Evolutionary conservation across 1,140 invertebrate species (phyloP).

Genomic region (Aradophagus sp.): DNA sequence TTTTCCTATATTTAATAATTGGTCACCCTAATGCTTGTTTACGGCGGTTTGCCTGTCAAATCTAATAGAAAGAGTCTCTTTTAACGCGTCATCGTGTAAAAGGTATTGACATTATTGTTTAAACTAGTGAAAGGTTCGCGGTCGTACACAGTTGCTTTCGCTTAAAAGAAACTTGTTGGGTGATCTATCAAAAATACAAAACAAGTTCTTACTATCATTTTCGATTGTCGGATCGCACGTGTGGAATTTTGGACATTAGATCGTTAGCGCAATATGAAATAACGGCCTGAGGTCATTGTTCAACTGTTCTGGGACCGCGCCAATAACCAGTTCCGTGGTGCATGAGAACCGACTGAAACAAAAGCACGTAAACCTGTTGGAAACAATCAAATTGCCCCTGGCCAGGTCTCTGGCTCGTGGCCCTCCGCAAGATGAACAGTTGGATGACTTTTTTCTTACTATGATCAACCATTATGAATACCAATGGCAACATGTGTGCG

Average conservation of each 20-base stretch:
- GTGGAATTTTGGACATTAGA: constrained; percentile 56
- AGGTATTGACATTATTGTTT: background rate
- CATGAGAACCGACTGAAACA: constrained; percentile 73
- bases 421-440: constrained; percentile 70
- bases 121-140: constrained; percentile 1
- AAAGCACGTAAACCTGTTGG: constrained; percentile 72
- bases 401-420: constrained; percentile 60
- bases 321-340: constrained; percentile 70
- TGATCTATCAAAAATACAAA: constrained; percentile 35
- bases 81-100: too few relatives aligned
- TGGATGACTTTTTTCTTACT: constrained; percentile 71
- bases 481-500: constrained; percentile 69
- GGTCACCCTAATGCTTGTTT: too few relatives aligned
- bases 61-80: too few relatives aligned
- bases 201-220: constrained; percentile 49
- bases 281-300: constrained; percentile 72
- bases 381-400: constrained; percentile 70
- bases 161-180: constrained; percentile 33
- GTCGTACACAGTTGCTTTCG: constrained; percentile 17
- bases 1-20: too few relatives aligned
- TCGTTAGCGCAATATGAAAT: constrained; percentile 61
- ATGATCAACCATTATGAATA: constrained; percentile 63
- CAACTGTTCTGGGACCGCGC: constrained; percentile 68
- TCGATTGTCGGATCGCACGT: constrained; percentile 48
- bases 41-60: too few relatives aligned